These are phyloP conservation scores for Syrista parreyssii DNA, from an alignment of 2,888 invertebrate species.

Conservation along the genomic window DNA sequence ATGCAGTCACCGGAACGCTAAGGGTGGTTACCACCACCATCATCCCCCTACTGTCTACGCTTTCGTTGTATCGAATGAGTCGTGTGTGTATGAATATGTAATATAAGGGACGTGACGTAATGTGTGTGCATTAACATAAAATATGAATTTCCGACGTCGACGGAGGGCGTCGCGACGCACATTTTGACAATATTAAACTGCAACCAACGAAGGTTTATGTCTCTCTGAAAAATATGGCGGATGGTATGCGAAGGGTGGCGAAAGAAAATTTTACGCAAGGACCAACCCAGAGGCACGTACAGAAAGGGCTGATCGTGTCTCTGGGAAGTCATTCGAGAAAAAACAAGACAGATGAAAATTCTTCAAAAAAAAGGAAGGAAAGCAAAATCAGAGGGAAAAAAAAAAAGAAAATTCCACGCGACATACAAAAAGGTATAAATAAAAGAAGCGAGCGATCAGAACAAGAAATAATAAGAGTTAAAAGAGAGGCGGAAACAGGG, in stretches of 20 bases:
- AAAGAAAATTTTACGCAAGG: not conserved
- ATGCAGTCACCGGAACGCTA: not conserved
- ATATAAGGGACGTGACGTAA: not conserved
- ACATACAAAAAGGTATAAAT: not conserved
- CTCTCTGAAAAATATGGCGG: not conserved
- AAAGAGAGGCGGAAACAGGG: no score
- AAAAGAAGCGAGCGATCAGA: not conserved
- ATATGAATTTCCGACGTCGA: not conserved
- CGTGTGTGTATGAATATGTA: not conserved
- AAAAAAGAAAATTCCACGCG: constrained; percentile 1
- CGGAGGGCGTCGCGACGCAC: not conserved
- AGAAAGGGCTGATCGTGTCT: not conserved
- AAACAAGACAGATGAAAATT: not conserved
- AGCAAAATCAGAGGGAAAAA: constrained; percentile 9
- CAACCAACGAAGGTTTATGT: constrained; percentile 19
- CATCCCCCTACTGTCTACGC: not conserved
- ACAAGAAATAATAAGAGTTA: not conserved
- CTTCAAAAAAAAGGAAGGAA: not conserved
- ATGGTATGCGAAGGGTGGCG: not conserved
- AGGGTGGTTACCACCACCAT: not conserved
- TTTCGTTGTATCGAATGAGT: not conserved
- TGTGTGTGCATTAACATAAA: not conserved
- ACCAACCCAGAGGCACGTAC: not conserved
- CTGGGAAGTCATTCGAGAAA: not conserved
- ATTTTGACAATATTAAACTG: constrained; percentile 19